Evolutionary conservation across 92 coral and sea anemone species (phyloP).

Genomic region (Micromussa lordhowensis): DNA sequence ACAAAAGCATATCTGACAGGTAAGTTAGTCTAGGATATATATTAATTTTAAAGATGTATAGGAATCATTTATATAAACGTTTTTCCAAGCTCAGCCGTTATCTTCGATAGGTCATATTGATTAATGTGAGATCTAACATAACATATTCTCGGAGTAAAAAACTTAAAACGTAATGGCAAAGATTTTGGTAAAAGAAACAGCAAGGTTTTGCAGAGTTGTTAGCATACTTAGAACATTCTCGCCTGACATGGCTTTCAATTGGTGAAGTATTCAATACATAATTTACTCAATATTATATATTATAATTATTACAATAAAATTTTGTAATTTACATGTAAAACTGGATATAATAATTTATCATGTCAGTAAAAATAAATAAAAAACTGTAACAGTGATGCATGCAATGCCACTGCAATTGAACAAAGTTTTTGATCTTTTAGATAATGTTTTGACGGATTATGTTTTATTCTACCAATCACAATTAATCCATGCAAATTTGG

Average conservation of each 20-base stretch:
- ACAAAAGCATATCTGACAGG: background rate
- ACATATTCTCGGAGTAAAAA: too few relatives aligned
- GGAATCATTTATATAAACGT: background rate
- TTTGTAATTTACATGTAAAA: background rate
- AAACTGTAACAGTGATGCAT: background rate
- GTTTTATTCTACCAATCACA: too few relatives aligned
- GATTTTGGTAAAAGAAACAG: too few relatives aligned
- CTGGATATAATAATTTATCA: background rate
- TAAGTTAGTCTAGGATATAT: background rate
- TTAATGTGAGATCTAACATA: too few relatives aligned
- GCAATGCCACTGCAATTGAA: background rate
- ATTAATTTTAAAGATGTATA: background rate
- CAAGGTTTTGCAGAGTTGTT: background rate
- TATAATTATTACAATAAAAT: too few relatives aligned
- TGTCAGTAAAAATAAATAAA: background rate
- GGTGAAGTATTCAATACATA: background rate
- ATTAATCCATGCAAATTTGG: too few relatives aligned
- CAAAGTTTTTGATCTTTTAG: too few relatives aligned
- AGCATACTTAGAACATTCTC: background rate
- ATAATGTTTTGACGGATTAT: too few relatives aligned
- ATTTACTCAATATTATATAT: too few relatives aligned
- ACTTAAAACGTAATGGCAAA: too few relatives aligned
- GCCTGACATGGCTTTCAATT: background rate
- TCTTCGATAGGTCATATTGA: background rate
- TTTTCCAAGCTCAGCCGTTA: background rate